Evolutionary conservation across 1,140 invertebrate genomes (phyloP).

Genomic region (Arion vulgaris): DNA sequence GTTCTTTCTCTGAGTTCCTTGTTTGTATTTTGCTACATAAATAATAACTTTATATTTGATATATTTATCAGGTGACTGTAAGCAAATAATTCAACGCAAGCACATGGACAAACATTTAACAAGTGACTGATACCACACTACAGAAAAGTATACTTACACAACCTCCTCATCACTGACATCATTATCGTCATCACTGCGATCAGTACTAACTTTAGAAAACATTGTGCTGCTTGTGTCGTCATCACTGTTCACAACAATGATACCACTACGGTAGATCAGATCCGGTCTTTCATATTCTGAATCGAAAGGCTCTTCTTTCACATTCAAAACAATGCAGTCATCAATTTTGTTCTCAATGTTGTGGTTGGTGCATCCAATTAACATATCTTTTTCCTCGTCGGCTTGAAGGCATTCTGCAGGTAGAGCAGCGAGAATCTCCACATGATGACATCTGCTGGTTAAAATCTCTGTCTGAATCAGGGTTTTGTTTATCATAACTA

Average conservation of each 20-base stretch:
- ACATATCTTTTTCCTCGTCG: not conserved
- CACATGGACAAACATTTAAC: too few species aligned
- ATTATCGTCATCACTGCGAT: not conserved
- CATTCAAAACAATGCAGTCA: not conserved
- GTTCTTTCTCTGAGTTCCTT: too few species aligned
- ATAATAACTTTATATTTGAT: too few species aligned
- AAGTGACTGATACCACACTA: too few species aligned
- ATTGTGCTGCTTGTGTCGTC: not conserved
- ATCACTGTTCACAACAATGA: conserved; percentile 6
- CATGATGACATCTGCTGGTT: too few species aligned
- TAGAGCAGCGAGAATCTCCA: not conserved
- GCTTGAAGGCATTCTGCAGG: not conserved
- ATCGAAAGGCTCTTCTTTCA: conserved; percentile 17
- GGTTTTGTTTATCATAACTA: not conserved
- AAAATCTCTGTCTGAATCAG: not conserved
- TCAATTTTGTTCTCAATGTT: not conserved
- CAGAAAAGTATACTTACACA: conserved; percentile 12
- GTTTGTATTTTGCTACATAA: too few species aligned
- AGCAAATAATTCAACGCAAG: too few species aligned
- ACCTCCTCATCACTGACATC: conserved; percentile 5
- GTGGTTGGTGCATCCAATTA: not conserved
- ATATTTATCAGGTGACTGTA: too few species aligned
- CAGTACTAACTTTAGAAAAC: not conserved
- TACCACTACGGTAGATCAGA: not conserved
- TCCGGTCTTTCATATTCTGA: conserved; percentile 6